These are phyloP conservation scores for Drosophila macrospina DNA, from an alignment of 2,888 invertebrate genomes.

Conservation along the genomic window DNA sequence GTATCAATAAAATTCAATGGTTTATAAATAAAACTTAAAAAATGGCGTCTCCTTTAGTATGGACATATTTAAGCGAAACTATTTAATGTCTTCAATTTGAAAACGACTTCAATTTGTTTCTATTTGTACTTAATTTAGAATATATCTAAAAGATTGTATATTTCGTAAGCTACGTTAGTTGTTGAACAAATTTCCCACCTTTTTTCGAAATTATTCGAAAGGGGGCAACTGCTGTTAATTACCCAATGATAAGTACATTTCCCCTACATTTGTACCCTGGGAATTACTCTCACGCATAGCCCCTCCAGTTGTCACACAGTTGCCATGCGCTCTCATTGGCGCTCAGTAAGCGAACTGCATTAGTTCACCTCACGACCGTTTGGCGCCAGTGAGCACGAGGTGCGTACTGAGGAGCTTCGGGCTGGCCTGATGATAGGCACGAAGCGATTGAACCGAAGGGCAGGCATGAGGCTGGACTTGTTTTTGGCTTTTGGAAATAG, in stretches of 20 bases:
- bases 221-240: slow-evolving; percentile 1
- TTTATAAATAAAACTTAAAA: too few species aligned
- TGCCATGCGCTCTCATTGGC: slow-evolving; percentile 30
- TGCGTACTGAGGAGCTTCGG: slow-evolving; percentile 21
- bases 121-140: too few species aligned
- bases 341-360: not conserved
- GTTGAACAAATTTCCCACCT: not conserved
- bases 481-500: slow-evolving; percentile 57
- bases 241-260: not conserved
- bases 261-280: not conserved
- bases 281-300: not conserved
- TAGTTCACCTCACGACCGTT: slow-evolving; percentile 39
- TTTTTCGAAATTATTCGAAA: not conserved
- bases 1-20: too few species aligned
- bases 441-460: slow-evolving; percentile 41
- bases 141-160: too few species aligned
- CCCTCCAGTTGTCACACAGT: not conserved
- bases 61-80: too few species aligned
- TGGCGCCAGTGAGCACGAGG: slow-evolving; percentile 37
- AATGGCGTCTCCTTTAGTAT: too few species aligned
- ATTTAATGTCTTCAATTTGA: too few species aligned
- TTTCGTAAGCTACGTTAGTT: not conserved
- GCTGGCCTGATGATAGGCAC: slow-evolving; percentile 2
- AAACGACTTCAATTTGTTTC: too few species aligned
- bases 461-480: slow-evolving; percentile 53